Percentiles rank a stretch among this genome's conserved stretches.
These are phyloP conservation scores for Huso huso DNA, from an alignment of 2,797 vertebrate genomes.

Conservation along the genomic window DNA sequence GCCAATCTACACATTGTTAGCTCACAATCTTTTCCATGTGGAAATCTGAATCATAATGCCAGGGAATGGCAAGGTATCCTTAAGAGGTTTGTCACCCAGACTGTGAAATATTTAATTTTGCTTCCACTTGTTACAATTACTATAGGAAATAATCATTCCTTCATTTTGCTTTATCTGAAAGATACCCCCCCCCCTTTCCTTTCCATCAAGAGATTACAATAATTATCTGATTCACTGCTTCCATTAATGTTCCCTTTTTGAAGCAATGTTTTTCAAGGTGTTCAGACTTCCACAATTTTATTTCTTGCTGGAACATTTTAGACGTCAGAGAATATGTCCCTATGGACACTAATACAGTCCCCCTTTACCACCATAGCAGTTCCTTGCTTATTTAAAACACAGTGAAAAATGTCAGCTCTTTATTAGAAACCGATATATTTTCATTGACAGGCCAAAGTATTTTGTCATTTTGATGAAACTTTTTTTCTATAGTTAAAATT, in stretches of 20 bases:
- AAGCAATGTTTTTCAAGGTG: conserved; percentile 22
- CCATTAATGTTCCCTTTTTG: conserved; percentile 17
- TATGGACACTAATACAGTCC: conserved; percentile 11
- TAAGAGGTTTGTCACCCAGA: conserved; percentile 60
- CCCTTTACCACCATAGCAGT: conserved; percentile 24
- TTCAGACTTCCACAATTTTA: conserved; percentile 20
- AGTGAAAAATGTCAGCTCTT: conserved; percentile 18
- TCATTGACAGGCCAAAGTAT: conserved; percentile 15
- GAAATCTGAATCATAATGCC: conserved; percentile 64
- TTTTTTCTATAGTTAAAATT: conserved; percentile 13
- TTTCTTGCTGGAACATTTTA: conserved; percentile 14
- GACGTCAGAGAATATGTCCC: conserved; percentile 19
- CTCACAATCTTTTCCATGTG: conserved; percentile 78
- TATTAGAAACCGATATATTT: conserved; percentile 26
- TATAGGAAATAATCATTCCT: conserved; percentile 52
- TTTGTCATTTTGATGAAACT: conserved; percentile 26
- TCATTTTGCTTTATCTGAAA: conserved; percentile 40
- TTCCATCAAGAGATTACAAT: conserved; percentile 18
- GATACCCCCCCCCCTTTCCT: neutral
- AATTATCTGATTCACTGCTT: conserved; percentile 23
- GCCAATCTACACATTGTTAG: conserved; percentile 77
- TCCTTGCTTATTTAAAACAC: conserved; percentile 34
- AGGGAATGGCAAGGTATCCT: conserved; percentile 60
- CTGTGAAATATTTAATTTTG: conserved; percentile 66
- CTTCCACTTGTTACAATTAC: conserved; percentile 67